These are phyloP conservation scores for Listrodromus nycthemerus DNA, from an alignment of 2,888 invertebrate genomes.

Conservation along the genomic window DNA sequence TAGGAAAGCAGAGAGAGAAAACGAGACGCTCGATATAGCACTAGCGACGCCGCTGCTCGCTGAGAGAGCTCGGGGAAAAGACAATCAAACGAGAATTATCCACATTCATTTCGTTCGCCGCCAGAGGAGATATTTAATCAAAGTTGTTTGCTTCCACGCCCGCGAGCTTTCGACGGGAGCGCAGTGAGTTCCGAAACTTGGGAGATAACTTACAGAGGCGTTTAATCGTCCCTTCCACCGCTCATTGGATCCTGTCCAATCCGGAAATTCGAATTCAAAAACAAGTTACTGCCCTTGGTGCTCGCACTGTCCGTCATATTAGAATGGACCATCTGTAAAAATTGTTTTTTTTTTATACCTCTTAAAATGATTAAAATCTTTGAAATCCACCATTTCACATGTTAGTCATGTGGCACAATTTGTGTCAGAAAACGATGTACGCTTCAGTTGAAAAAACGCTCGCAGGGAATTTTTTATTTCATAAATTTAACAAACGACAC, in stretches of 20 bases:
- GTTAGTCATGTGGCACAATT: neutral
- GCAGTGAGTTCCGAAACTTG: constrained; percentile 78
- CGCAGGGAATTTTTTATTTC: neutral
- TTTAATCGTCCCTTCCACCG: constrained; percentile 77
- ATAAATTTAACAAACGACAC: too few relatives aligned
- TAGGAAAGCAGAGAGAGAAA: constrained; percentile 4
- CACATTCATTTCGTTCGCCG: constrained; percentile 72
- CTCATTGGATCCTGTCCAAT: constrained; percentile 7
- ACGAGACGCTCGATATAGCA: constrained; percentile 59
- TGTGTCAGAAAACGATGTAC: neutral
- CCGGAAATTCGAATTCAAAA: constrained; percentile 39
- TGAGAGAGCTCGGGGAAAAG: constrained; percentile 68
- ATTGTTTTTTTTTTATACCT: neutral
- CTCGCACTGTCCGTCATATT: neutral
- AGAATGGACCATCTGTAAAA: neutral
- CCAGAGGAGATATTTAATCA: constrained; percentile 81
- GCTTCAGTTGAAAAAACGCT: neutral
- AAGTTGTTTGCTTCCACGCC: constrained; percentile 79
- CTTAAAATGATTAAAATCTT: neutral
- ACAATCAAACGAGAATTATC: constrained; percentile 78
- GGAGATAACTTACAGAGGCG: constrained; percentile 80
- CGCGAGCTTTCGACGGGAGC: constrained; percentile 52
- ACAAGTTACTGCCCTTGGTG: constrained; percentile 47
- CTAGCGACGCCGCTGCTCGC: constrained; percentile 68
- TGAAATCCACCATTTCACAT: neutral